Evolutionary conservation across 2,888 invertebrate species (phyloP), one percentile per base, ranked within the genome.

Genomic region (Morpho deidamia): DNA sequence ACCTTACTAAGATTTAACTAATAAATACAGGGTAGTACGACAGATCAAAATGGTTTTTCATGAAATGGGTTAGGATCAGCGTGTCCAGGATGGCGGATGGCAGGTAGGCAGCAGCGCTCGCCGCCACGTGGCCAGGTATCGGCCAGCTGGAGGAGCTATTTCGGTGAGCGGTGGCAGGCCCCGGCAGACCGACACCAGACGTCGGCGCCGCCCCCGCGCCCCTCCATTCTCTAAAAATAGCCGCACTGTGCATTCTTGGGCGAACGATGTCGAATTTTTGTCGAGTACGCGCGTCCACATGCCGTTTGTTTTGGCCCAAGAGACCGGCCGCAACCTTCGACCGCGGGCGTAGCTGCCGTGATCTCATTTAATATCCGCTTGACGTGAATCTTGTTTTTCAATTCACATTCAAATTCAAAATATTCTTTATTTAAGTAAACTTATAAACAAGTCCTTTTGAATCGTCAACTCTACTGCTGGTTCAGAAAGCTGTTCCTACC

Each of bases 171-270:
- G 89, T 86, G 84, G 90, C 91, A 91, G 91, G 89, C 90, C 91
- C 91, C 86, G 91, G 91, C 89, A 91, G 91, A 90, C 87, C 90
- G 90, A 88, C 86, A 87, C 85, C 86, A 89, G 88, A 88, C 89
- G 83, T 81, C 80, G 83, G 78, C 80, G 82, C 83, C 87, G 86
- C 87, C 87, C 88, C 88, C 92, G 89, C 82, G 84, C 80, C 81
- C 90, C 86, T 81, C 79, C 77, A 71, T 78, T 76, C 77, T 74
- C 88, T 88, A 88, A 81, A 82, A 83, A 87, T 88, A 88, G 72
- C 79, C 78, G 73, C 83, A 83, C 85, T 83, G 85, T 87, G 86
- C 88, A 89, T 89, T 89, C 89, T 89, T 89, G 86, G 80, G 85
- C 86, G 84, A 88, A 83, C 89, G 88, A 86, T 85, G 84, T 84